Evolutionary conservation across 2,113 vertebrate species (phyloP).

Genomic region (Poecilia latipinna): DNA sequence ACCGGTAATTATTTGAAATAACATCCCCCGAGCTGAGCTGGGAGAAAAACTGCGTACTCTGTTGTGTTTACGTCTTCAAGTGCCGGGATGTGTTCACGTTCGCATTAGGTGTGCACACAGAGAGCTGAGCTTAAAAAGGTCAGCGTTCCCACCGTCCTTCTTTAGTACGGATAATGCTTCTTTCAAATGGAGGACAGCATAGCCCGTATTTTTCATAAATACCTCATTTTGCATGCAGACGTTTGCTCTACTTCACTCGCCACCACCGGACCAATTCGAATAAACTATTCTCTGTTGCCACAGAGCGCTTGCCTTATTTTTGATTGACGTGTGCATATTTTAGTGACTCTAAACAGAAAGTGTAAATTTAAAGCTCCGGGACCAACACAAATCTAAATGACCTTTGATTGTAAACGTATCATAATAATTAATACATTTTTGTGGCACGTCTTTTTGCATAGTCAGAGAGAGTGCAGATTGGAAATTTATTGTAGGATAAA

Average conservation of each 20-base stretch:
- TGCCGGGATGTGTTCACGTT: constrained; percentile 36
- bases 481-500: not conserved
- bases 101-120: constrained; percentile 28
- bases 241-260: constrained; percentile 81
- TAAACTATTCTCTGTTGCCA: constrained; percentile 89
- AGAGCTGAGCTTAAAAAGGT: constrained; percentile 88
- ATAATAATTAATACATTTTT: constrained; percentile 9
- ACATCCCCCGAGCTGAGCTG: constrained; percentile 86
- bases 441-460: not conserved
- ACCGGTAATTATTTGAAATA: constrained; percentile 98
- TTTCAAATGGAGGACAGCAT: constrained; percentile 89
- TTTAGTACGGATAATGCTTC: constrained; percentile 86
- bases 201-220: constrained; percentile 81
- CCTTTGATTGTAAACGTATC: not conserved
- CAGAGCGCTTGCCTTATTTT: constrained; percentile 84
- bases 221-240: constrained; percentile 91
- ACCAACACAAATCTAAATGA: constrained; percentile 7
- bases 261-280: constrained; percentile 84
- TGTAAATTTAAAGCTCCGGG: constrained; percentile 31
- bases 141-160: constrained; percentile 89
- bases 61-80: constrained; percentile 35
- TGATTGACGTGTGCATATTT: constrained; percentile 82
- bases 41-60: constrained; percentile 73
- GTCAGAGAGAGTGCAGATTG: not conserved
- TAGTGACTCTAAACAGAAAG: constrained; percentile 47